A percentile compares a stretch with the other conserved stretches of the same genome.
Conservation (phyloP, 2,888 invertebrate genomes). For the Thalpophila matura region DNA sequence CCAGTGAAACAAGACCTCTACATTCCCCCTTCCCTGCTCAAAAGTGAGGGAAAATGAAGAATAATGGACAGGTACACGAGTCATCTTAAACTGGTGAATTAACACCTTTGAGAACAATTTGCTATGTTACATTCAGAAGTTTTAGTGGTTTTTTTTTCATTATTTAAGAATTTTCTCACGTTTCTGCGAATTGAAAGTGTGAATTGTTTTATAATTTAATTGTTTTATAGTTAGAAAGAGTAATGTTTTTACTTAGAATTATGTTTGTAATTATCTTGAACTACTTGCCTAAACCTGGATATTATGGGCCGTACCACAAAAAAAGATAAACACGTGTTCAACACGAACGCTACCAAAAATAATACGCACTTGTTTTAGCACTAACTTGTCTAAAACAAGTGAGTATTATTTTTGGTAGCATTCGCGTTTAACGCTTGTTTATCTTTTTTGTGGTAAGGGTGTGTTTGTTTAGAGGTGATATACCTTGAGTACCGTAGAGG, state of each 20-base stretch:
- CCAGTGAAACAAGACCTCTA: slow-evolving; percentile 55
- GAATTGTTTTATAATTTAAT: slow-evolving; percentile 9
- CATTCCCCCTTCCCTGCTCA: not conserved
- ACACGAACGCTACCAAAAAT: too few species aligned
- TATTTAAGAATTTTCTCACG: slow-evolving; percentile 22
- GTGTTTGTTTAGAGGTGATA: too few species aligned
- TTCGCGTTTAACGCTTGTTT: too few species aligned
- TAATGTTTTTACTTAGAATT: not conserved
- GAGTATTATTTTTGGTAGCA: too few species aligned
- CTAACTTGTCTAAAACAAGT: too few species aligned
- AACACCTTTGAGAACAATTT: slow-evolving; percentile 46
- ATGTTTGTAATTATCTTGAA: not conserved
- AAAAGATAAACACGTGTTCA: too few species aligned
- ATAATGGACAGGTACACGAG: slow-evolving; percentile 34
- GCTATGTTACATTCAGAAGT: slow-evolving; percentile 42
- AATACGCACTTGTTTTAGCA: too few species aligned
- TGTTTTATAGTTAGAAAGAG: too few species aligned
- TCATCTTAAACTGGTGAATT: slow-evolving; percentile 49
- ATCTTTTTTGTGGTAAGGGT: too few species aligned
- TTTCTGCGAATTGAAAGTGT: slow-evolving; percentile 20
- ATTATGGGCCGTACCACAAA: too few species aligned
- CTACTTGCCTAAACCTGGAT: too few species aligned
- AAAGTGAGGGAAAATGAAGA: slow-evolving; percentile 29
- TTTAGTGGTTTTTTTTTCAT: slow-evolving; percentile 40
- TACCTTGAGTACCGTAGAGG: too few species aligned